These are phyloP conservation scores for Deilephila elpenor DNA, from an alignment of 2,888 invertebrate genomes.

Conservation along the genomic window DNA sequence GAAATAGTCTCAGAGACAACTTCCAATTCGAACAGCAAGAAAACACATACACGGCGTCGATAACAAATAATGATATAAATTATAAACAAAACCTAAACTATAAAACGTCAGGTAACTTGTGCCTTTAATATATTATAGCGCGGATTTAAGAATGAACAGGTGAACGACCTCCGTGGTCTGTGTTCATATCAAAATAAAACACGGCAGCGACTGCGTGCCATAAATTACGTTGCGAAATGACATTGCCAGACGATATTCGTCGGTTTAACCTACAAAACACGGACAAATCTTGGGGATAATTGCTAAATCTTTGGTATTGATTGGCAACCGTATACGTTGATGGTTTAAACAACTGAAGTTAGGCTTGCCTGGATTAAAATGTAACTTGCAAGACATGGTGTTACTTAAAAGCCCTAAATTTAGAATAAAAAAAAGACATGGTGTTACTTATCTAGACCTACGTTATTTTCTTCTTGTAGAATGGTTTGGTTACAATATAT, in stretches of 20 bases:
- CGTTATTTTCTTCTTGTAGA: too few relatives aligned
- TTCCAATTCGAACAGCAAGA: not conserved
- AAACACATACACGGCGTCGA: not conserved
- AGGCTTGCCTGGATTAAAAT: too few relatives aligned
- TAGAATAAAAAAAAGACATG: too few relatives aligned
- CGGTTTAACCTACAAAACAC: slow-evolving; percentile 16
- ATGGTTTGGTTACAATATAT: too few relatives aligned
- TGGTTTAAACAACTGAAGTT: not conserved
- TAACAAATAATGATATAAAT: not conserved
- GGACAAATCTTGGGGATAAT: slow-evolving; percentile 11
- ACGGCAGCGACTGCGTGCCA: slow-evolving; percentile 19
- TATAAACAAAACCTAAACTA: not conserved
- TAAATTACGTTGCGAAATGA: slow-evolving; percentile 28
- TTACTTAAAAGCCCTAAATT: too few relatives aligned
- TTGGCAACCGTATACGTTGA: not conserved
- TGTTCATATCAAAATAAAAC: slow-evolving; percentile 44
- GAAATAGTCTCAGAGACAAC: not conserved
- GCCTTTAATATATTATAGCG: slow-evolving; percentile 10
- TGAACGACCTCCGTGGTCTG: slow-evolving; percentile 56
- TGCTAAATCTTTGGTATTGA: not conserved
- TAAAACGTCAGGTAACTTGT: slow-evolving; percentile 2
- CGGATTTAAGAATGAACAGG: slow-evolving; percentile 55
- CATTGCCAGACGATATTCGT: slow-evolving; percentile 25
- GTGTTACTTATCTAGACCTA: too few relatives aligned
- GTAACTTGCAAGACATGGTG: too few relatives aligned